These are phyloP conservation scores for Heliconius melpomene DNA, from an alignment of 1,140 invertebrate species.

Conservation along the genomic window DNA sequence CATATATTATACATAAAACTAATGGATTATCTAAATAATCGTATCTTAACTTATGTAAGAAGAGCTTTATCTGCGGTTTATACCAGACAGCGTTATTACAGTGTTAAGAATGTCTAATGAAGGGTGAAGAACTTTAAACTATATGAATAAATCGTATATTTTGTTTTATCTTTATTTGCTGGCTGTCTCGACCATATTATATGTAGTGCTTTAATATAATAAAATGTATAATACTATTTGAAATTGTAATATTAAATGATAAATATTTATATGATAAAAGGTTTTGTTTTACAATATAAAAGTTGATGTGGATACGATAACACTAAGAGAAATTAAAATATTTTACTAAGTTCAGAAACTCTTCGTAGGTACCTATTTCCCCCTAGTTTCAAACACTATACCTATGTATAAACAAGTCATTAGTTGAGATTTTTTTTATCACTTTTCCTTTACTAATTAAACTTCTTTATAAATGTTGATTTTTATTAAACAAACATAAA, in stretches of 20 bases:
- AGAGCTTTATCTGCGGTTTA: slow-evolving; percentile 21
- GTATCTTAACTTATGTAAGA: not conserved
- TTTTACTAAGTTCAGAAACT: too few species aligned
- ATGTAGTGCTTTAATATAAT: not conserved
- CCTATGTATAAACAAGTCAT: not conserved
- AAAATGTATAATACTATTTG: not conserved
- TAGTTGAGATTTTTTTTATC: not conserved
- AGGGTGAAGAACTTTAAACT: slow-evolving; percentile 26
- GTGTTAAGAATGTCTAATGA: slow-evolving; percentile 37
- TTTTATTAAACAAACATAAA: not conserved
- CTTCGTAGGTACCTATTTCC: not conserved
- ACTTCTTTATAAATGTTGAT: not conserved
- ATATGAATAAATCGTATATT: not conserved
- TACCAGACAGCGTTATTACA: slow-evolving; percentile 31
- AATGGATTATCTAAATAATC: not conserved
- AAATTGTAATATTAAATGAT: not conserved
- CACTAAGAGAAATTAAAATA: too few species aligned
- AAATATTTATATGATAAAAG: not conserved
- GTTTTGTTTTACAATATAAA: not conserved
- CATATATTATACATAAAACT: not conserved
- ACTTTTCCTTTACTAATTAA: not conserved
- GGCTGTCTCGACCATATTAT: slow-evolving; percentile 1
- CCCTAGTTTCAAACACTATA: too few species aligned
- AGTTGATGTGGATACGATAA: not conserved
- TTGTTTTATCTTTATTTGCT: slow-evolving; percentile 6